Evolutionary conservation across 2,113 vertebrate genomes (phyloP).

Genomic region (Phyllostomus discolor): DNA sequence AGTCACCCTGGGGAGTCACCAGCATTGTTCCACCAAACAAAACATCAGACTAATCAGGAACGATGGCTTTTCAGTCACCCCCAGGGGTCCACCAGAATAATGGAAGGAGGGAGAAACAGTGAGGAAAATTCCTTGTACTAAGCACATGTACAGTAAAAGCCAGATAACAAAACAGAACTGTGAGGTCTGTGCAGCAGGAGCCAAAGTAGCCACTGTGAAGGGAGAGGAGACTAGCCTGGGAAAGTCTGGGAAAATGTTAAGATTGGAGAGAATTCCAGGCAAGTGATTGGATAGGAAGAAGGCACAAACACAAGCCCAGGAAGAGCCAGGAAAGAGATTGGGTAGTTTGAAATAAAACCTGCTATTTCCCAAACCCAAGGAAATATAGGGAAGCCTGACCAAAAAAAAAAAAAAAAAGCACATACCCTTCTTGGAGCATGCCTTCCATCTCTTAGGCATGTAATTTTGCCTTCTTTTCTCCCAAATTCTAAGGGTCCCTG

Average conservation of each 20-base stretch:
- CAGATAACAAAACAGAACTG: neutral
- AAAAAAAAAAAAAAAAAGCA: neutral
- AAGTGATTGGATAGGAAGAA: neutral
- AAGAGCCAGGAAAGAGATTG: neutral
- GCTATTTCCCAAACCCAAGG: neutral
- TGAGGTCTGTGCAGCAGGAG: neutral
- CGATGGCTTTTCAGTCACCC: no score
- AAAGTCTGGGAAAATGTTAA: neutral
- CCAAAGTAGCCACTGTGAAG: neutral
- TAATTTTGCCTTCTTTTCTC: neutral
- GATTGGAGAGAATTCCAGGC: no score
- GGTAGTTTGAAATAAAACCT: neutral
- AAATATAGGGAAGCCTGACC: neutral
- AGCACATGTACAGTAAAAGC: neutral
- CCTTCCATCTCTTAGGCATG: neutral
- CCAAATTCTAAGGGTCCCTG: neutral
- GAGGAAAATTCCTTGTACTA: neutral
- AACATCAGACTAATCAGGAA: no score
- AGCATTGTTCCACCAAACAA: no score
- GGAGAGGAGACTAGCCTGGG: neutral
- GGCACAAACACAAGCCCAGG: neutral
- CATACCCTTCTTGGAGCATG: neutral
- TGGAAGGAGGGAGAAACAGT: no score
- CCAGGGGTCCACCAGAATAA: no score
- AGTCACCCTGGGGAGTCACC: neutral